A percentile compares a stretch with the other conserved stretches of the same genome.
phyloP scores from a whole-genome alignment of 2,113 vertebrate species.

The Petaurus breviceps region DNA sequence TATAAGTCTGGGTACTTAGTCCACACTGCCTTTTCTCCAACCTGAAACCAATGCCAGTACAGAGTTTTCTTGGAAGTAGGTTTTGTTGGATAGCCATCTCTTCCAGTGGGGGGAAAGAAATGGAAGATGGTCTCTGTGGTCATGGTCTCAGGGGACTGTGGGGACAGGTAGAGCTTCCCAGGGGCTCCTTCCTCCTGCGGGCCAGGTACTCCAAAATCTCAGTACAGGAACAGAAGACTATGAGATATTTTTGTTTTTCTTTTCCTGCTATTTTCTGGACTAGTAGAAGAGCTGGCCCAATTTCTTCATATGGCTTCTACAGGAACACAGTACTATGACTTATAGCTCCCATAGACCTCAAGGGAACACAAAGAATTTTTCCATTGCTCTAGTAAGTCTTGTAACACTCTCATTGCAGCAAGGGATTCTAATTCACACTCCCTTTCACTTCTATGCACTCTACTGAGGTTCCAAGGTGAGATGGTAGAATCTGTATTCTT shows the following conservation, averaged over 20 bases:
- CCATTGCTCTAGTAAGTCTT: neutral
- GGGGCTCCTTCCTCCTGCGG: neutral
- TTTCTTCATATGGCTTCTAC: neutral
- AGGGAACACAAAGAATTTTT: neutral
- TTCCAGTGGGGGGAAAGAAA: neutral
- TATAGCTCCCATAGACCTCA: neutral
- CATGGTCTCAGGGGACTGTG: neutral
- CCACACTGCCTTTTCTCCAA: conserved; percentile 13
- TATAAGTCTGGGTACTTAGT: neutral
- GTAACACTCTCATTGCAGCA: neutral
- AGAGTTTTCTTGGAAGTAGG: conserved; percentile 2
- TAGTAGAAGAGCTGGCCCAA: neutral
- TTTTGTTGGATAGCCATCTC: conserved; percentile 7
- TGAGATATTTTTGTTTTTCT: neutral
- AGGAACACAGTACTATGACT: neutral
- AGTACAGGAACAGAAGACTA: neutral
- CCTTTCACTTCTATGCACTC: neutral
- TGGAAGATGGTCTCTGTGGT: neutral
- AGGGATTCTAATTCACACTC: neutral
- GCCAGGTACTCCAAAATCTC: neutral
- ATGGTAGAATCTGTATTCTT: neutral
- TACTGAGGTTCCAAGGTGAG: neutral
- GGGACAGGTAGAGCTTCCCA: neutral
- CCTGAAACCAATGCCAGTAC: neutral
- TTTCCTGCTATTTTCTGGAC: neutral